These are phyloP conservation scores for Arenicola marina DNA, from an alignment of 2,888 invertebrate genomes.

Conservation along the genomic window DNA sequence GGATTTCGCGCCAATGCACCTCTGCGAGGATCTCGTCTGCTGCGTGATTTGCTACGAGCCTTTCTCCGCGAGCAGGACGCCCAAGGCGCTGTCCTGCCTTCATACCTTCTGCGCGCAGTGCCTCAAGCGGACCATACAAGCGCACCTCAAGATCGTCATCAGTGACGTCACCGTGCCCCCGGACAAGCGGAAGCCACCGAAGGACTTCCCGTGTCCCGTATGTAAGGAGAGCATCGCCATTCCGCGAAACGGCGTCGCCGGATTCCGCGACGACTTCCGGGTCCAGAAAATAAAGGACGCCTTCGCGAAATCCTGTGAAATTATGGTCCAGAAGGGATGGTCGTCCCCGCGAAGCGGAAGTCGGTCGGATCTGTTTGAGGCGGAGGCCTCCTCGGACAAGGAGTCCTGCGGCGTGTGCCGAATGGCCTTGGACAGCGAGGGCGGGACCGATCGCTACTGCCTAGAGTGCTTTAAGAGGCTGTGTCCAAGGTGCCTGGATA, in stretches of 20 bases:
- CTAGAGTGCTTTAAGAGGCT: constrained; percentile 19
- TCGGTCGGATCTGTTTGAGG: too few species aligned
- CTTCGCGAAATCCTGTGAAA: background rate
- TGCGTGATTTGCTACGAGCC: constrained; percentile 24
- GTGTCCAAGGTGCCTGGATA: constrained; percentile 16
- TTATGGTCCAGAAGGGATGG: background rate
- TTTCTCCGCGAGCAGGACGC: constrained; percentile 11
- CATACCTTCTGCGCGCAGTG: constrained; percentile 17
- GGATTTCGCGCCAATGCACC: constrained; percentile 10
- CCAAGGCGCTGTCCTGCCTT: constrained; percentile 23
- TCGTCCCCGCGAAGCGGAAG: background rate
- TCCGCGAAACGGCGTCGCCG: constrained; percentile 15
- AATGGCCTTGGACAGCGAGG: constrained; percentile 7
- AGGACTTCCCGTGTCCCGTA: constrained; percentile 20
- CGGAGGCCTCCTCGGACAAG: background rate
- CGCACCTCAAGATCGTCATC: too few species aligned
- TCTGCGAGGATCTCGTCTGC: constrained; percentile 20
- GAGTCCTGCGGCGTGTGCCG: constrained; percentile 15
- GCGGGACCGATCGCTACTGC: constrained; percentile 14
- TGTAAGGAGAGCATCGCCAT: constrained; percentile 19
- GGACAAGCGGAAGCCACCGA: background rate
- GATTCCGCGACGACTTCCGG: constrained; percentile 23
- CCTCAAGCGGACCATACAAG: background rate
- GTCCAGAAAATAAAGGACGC: constrained; percentile 16
- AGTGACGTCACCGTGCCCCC: background rate